A percentile compares a stretch with the other conserved stretches of the same genome.
phyloP scores from a whole-genome alignment of 2,113 vertebrate genomes.

The human region DNA sequence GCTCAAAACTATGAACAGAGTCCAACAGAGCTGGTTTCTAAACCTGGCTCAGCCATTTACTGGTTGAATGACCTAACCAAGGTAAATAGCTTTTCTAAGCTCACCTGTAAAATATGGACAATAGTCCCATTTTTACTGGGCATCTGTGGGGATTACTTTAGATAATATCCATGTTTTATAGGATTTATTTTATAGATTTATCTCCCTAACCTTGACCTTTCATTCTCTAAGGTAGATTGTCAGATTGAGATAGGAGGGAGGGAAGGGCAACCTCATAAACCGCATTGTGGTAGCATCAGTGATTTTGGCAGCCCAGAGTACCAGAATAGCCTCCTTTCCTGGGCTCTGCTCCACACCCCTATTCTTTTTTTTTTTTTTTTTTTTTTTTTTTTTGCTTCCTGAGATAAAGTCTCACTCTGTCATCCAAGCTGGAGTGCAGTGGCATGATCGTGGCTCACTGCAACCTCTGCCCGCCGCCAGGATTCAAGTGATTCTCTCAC shows the following conservation, averaged over 20 bases:
- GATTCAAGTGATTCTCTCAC: too few relatives aligned
- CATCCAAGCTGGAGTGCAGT: too few relatives aligned
- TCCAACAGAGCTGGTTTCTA: not conserved
- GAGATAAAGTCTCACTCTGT: too few relatives aligned
- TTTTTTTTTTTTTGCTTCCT: too few relatives aligned
- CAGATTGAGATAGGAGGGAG: not conserved
- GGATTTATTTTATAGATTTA: not conserved
- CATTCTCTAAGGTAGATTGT: not conserved
- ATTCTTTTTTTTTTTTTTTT: not conserved
- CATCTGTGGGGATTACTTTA: not conserved
- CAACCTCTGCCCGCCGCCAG: rapidly evolving
- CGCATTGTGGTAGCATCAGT: not conserved
- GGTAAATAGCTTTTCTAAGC: not conserved
- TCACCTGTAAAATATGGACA: not conserved
- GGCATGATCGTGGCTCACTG: too few relatives aligned
- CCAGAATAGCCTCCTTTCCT: not conserved
- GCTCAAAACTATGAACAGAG: not conserved
- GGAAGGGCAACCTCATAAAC: not conserved
- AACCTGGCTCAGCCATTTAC: not conserved
- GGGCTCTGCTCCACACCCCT: not conserved
- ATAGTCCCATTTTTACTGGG: not conserved
- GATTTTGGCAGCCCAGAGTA: not conserved
- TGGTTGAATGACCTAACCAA: not conserved
- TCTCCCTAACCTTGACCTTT: not conserved
- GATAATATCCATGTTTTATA: not conserved